A percentile compares a stretch with the other conserved stretches of the same genome.
These are phyloP conservation scores for Phrynocephalus forsythii DNA, from an alignment of 2,797 vertebrate genomes.

Conservation along the genomic window DNA sequence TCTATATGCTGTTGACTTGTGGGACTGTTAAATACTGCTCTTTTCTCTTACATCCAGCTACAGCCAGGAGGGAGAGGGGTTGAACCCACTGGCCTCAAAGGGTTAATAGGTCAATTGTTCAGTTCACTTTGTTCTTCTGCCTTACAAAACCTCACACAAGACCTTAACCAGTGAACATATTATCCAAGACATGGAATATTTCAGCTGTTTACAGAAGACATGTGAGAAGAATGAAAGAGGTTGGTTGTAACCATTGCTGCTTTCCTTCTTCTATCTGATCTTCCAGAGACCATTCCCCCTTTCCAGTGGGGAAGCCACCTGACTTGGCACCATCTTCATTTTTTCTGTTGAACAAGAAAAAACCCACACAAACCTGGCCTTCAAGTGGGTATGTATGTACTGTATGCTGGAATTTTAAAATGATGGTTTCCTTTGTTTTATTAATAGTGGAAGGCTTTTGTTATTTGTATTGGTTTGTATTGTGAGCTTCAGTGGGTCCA, in stretches of 20 bases:
- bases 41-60: not conserved
- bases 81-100: not conserved
- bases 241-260: not conserved
- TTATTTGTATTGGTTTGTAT: not conserved
- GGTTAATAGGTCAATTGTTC: not conserved
- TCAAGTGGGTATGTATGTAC: not conserved
- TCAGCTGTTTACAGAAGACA: not conserved
- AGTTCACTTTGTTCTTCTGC: not conserved
- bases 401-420: not conserved
- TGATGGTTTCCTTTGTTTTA: not conserved
- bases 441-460: not conserved
- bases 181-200: not conserved
- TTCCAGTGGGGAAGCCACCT: not conserved
- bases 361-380: not conserved
- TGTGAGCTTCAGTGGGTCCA: not conserved
- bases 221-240: not conserved
- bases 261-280: not conserved
- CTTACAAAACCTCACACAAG: not conserved
- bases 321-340: not conserved
- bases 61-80: not conserved
- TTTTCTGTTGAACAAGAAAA: not conserved
- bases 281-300: too few relatives aligned
- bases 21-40: not conserved
- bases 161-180: not conserved
- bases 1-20: constrained; percentile 1